Percentiles rank a stretch among this genome's conserved stretches.
Evolutionary conservation across 2,113 vertebrate genomes (phyloP).

Genomic region (Glaucidium brasilianum): DNA sequence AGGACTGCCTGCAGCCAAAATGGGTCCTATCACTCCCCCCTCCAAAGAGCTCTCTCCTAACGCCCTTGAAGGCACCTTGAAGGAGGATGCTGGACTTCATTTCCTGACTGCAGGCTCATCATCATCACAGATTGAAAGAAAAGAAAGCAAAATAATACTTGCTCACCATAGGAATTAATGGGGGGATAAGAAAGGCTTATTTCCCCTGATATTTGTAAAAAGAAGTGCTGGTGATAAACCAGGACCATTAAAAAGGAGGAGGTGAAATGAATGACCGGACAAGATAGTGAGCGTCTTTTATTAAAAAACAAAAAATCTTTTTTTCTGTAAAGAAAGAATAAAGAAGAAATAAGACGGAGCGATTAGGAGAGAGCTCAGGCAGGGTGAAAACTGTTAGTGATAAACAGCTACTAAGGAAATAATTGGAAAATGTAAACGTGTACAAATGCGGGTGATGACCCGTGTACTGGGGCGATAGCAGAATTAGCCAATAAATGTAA

Average conservation of each 20-base stretch:
- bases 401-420: constrained; percentile 27
- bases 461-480: rapidly evolving
- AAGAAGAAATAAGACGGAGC: neutral
- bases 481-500: constrained; percentile 12
- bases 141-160: neutral
- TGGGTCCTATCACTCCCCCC: rapidly evolving
- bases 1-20: neutral
- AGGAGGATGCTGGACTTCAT: neutral
- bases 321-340: neutral
- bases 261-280: neutral
- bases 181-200: neutral
- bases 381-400: neutral
- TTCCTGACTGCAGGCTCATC: neutral
- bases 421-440: constrained; percentile 30
- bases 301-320: neutral
- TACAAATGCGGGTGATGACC: constrained; percentile 16
- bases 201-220: constrained; percentile 49
- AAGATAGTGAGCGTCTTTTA: neutral
- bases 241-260: neutral
- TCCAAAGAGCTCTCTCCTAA: neutral
- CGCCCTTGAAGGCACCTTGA: neutral
- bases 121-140: neutral
- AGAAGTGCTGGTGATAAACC: constrained; percentile 14
- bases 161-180: neutral
- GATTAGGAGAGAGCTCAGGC: constrained; percentile 1